Conservation (phyloP, 2,888 invertebrate species). For the Tetranychus truncatus region DNA sequence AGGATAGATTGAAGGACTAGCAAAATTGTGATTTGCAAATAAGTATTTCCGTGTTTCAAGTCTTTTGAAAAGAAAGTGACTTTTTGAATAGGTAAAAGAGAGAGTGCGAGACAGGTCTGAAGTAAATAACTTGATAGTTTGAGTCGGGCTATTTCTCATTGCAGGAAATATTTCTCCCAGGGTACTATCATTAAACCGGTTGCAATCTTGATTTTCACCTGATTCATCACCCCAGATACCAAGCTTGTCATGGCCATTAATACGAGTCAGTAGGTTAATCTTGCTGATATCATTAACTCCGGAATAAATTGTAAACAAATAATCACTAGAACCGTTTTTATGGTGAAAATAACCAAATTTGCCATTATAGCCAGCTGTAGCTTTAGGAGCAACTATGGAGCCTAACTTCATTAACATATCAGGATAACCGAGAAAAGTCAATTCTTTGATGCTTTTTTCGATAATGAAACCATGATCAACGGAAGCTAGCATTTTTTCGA, state of each 20-base stretch:
- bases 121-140: conserved; percentile 14
- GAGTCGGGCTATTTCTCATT: neutral
- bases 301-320: conserved; percentile 10
- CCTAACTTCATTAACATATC: conserved; percentile 6
- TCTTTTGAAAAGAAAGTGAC: neutral
- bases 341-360: conserved; percentile 15
- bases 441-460: conserved; percentile 7
- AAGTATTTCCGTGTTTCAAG: conserved; percentile 12
- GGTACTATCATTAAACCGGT: conserved; percentile 15
- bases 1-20: conserved; percentile 18
- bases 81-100: conserved; percentile 8
- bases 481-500: neutral
- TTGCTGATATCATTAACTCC: conserved; percentile 14
- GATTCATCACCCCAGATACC: conserved; percentile 13
- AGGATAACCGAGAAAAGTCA: conserved; percentile 17
- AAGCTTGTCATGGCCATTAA: conserved; percentile 2
- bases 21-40: conserved; percentile 11
- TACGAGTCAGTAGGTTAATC: conserved; percentile 12
- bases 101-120: conserved; percentile 18
- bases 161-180: conserved; percentile 20
- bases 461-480: conserved; percentile 13
- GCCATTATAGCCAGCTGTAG: conserved; percentile 4
- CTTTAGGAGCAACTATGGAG: conserved; percentile 6
- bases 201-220: conserved; percentile 10
- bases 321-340: conserved; percentile 17